Conservation (phyloP, 2,888 invertebrate genomes). For the Marasmarcha lunaedactyla region DNA sequence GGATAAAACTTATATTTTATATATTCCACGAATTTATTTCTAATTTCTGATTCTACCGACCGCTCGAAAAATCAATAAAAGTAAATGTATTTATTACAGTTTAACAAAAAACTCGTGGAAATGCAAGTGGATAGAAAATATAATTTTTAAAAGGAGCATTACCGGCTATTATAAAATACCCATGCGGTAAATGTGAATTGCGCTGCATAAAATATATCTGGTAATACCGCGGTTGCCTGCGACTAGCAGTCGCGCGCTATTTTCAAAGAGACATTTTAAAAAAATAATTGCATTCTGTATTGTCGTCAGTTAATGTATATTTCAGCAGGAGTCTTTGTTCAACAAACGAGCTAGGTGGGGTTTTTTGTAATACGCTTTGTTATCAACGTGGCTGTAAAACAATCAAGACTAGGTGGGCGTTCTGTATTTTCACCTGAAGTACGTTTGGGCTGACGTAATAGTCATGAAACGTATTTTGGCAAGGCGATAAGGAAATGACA, state of each 20-base stretch:
- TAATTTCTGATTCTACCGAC: too few relatives aligned
- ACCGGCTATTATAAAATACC: slow-evolving; percentile 3
- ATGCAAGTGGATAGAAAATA: not conserved
- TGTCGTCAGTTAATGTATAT: slow-evolving; percentile 10
- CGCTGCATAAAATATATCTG: slow-evolving; percentile 44
- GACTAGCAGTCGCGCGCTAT: slow-evolving; percentile 40
- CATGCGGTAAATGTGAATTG: not conserved
- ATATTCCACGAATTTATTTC: too few relatives aligned
- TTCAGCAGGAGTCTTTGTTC: slow-evolving; percentile 20
- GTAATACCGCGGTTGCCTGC: slow-evolving; percentile 48
- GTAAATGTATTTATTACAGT: too few relatives aligned
- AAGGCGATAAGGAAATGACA: slow-evolving; percentile 69
- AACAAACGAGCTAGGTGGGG: slow-evolving; percentile 21
- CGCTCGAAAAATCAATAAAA: too few relatives aligned
- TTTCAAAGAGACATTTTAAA: slow-evolving; percentile 42
- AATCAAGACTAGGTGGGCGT: slow-evolving; percentile 35
- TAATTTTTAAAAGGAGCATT: not conserved
- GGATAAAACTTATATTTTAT: too few relatives aligned
- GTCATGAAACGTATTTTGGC: slow-evolving; percentile 69
- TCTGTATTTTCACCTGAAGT: slow-evolving; percentile 57
- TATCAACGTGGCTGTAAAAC: slow-evolving; percentile 14
- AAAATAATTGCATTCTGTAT: slow-evolving; percentile 39
- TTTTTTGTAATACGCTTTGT: slow-evolving; percentile 20
- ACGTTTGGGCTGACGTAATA: slow-evolving; percentile 61
- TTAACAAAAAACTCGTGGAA: too few relatives aligned